These are phyloP conservation scores for Drosophila subsilvestris DNA, from an alignment of 2,888 invertebrate genomes.

Conservation along the genomic window DNA sequence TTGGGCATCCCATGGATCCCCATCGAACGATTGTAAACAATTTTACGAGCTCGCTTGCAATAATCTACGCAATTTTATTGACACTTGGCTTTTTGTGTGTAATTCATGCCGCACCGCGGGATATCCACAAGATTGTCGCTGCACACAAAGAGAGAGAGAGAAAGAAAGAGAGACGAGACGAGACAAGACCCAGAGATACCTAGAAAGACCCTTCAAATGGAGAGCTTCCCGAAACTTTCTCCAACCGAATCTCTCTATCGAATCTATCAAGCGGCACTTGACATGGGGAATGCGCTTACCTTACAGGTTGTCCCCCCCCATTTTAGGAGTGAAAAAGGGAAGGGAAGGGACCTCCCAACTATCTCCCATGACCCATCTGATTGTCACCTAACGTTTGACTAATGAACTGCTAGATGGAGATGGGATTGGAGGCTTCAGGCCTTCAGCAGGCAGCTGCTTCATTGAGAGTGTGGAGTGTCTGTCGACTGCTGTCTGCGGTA, in stretches of 20 bases:
- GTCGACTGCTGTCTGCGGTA: conserved; percentile 52
- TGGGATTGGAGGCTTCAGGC: conserved; percentile 16
- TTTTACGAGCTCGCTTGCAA: conserved; percentile 79
- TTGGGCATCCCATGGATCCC: conserved; percentile 3
- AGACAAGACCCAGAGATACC: neutral
- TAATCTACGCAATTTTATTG: conserved; percentile 80
- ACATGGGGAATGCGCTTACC: conserved; percentile 22
- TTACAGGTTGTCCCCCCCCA: conserved; percentile 73
- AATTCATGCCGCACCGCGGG: conserved; percentile 61
- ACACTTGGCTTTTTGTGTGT: conserved; percentile 68
- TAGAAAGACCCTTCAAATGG: conserved; percentile 50
- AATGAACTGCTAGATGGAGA: conserved; percentile 61
- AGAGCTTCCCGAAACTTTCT: conserved; percentile 31
- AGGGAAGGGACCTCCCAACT: conserved; percentile 45
- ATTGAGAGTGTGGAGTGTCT: conserved; percentile 18
- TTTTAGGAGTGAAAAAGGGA: conserved; percentile 21
- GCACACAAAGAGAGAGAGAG: conserved; percentile 1
- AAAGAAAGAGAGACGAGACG: neutral
- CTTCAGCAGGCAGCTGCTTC: neutral
- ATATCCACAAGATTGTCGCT: conserved; percentile 28
- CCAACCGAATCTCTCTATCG: neutral
- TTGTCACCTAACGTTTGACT: conserved; percentile 77
- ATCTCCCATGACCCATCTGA: conserved; percentile 62
- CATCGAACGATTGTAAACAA: conserved; percentile 66
- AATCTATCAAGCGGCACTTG: conserved; percentile 15